Evolutionary conservation across 2,797 vertebrate genomes (phyloP), one percentile per base, ranked within the genome.

Genomic region (Bucorvus abyssinicus): DNA sequence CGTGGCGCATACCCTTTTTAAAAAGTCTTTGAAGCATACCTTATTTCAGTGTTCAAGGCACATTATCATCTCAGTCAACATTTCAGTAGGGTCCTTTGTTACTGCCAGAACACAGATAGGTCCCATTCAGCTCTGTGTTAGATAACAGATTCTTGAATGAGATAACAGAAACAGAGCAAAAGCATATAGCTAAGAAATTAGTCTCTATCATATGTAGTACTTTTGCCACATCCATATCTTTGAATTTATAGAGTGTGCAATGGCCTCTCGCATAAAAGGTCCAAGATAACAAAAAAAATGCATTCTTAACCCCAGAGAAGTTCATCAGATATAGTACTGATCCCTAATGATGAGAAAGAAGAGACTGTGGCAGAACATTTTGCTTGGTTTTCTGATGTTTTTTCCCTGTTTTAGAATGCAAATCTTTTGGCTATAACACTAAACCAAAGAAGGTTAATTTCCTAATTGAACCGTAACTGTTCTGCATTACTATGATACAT

Each of bases 111-210:
- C 52, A 73, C 70, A 89, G 63, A 88, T 52, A 93, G 44, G 40
- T 95, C 74, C 92, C 47, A 36, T 95, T 87, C 88, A 92, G 59
- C 80, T 84, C 59, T 20, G 6, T 56, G 47, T 15, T 86, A 88
- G 63, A 91, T 90, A 95, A 75, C 63, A 84, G 92, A 91, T 93
- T 42, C 61, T 55, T 47, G 47, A 89, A 59, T 0, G 14, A 90
- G 92, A 92, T 95, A 89, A 74, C 36, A 87, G 49, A 82, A 90
- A 45, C 70, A 74, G 52, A 89, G 67, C 16, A 87, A 94, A 84
- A 74, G 5, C 36, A 34, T 42, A 23, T 15, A 76, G 63, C 67
- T 87, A 77, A 87, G 67, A 93, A 92, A 94, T 93, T 36, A 80
- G 60, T 95, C 77, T 92, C 67, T 87, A 89, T 84, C 84, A 42